Evolutionary conservation across 2,113 vertebrate genomes (phyloP).

Genomic region (Tor tambroides): DNA sequence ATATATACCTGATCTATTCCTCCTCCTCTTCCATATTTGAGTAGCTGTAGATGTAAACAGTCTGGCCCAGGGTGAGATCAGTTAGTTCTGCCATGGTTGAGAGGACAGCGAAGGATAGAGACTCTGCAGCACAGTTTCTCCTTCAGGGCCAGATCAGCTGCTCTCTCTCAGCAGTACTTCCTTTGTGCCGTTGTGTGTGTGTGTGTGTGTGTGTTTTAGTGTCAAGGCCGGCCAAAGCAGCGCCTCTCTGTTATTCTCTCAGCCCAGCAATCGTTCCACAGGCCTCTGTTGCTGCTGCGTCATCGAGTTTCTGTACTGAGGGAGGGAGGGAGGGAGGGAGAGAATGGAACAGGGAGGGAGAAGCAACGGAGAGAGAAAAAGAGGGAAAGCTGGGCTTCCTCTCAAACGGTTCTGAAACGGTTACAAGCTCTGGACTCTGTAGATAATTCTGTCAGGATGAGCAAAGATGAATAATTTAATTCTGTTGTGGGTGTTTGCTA

Average conservation of each 20-base stretch:
- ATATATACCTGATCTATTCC: slow-evolving; percentile 45
- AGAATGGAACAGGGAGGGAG: slow-evolving; percentile 67
- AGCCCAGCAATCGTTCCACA: slow-evolving; percentile 62
- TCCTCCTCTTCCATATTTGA: slow-evolving; percentile 33
- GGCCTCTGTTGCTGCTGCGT: slow-evolving; percentile 67
- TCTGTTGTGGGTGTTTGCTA: neutral
- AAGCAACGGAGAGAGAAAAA: slow-evolving; percentile 34
- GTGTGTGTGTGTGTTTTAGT: slow-evolving; percentile 52
- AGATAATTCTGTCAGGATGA: neutral
- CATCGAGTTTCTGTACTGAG: slow-evolving; percentile 39
- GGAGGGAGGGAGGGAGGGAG: slow-evolving; percentile 63
- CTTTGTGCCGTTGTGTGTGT: slow-evolving; percentile 33
- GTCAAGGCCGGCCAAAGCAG: slow-evolving; percentile 57
- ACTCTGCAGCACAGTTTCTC: slow-evolving; percentile 18
- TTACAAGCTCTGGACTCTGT: neutral
- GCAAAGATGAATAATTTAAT: neutral
- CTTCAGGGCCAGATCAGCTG: slow-evolving; percentile 44
- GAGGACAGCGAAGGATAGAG: slow-evolving; percentile 21
- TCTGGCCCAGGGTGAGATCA: slow-evolving; percentile 1
- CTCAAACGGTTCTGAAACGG: neutral
- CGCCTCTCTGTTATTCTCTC: slow-evolving; percentile 59
- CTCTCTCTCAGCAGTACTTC: slow-evolving; percentile 21
- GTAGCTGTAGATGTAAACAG: slow-evolving; percentile 18
- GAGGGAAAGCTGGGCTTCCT: neutral
- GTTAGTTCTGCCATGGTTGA: slow-evolving; percentile 18